Percentiles rank a stretch among this genome's conserved stretches.
These are phyloP conservation scores for Eidolon dupreanum DNA, from an alignment of 2,797 vertebrate genomes.

Conservation along the genomic window DNA sequence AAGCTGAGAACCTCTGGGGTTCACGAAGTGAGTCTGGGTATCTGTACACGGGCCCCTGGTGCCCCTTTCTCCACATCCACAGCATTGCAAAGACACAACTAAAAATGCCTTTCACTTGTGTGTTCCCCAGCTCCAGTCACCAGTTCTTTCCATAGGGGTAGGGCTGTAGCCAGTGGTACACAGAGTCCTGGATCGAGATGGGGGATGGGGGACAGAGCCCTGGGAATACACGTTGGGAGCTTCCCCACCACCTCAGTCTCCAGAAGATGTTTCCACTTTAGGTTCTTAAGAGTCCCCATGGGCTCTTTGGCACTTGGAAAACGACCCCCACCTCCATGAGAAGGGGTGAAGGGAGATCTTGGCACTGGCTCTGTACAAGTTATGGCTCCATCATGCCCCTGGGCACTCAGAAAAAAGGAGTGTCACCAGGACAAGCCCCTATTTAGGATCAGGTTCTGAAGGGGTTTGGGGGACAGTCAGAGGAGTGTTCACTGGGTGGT, in stretches of 20 bases:
- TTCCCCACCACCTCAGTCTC: not conserved
- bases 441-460: slow-evolving; percentile 30
- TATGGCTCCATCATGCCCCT: slow-evolving; percentile 55
- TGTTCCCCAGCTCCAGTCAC: slow-evolving; percentile 49
- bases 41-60: not conserved
- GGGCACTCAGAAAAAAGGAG: slow-evolving; percentile 54
- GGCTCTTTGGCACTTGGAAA: slow-evolving; percentile 79
- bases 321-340: slow-evolving; percentile 32
- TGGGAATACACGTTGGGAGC: slow-evolving; percentile 14
- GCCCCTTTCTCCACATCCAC: not conserved
- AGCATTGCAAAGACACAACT: slow-evolving; percentile 60
- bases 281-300: slow-evolving; percentile 61
- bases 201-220: not conserved
- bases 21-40: not conserved
- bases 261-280: slow-evolving; percentile 37
- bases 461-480: slow-evolving; percentile 11
- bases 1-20: not conserved
- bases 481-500: not conserved
- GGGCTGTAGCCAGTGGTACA: not conserved
- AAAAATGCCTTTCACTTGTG: slow-evolving; percentile 37
- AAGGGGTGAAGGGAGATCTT: slow-evolving; percentile 48
- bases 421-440: slow-evolving; percentile 72
- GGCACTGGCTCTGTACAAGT: slow-evolving; percentile 68
- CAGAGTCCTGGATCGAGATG: slow-evolving; percentile 45
- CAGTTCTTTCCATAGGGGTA: not conserved